Base-by-base conservation (phyloP, 2,888 invertebrate species). In the Synanthedon myopaeformis region DNA sequence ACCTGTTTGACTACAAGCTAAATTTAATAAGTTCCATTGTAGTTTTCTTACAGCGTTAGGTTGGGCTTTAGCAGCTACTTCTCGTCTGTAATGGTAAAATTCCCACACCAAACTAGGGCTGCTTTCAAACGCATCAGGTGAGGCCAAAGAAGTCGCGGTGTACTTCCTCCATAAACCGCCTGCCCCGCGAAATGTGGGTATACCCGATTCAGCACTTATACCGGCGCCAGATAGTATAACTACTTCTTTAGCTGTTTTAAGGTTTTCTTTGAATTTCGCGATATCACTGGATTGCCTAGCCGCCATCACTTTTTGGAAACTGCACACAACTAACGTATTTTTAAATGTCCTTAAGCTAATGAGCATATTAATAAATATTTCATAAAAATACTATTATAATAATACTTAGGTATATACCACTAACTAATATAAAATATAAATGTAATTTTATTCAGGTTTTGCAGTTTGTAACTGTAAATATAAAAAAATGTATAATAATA, bases 51-150 rank as follows among this genome's bases (percentile, higher is more conserved):
- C 94, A 69, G 89, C 87, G 74, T 94, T 94, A 11, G 94, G 93
- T 57, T 89, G 66, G 45, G 92, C 92, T 54, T 91, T 90, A 45
- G 90, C 89, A 49, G 94, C 94, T n/a, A 93, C 84, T 76, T 93
- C 93, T 65, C 96, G 83, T 59, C 96, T 89, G 68, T 95, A 94
- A 67, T 95, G 94, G 72, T 96, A 96, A 81, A 96, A 96, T 75
- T 96, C 95, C 96, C 96, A 96, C 35, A 96, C 96, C 35, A 96
- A 82, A 28, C 93, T 92, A 0, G 96, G 95, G 67, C 91, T 91
- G 4, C 85, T 80, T 54, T 74, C 76, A 72, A 96, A 96, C 0
- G 94, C 94, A 64, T 88, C 85, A 23, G 92, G 93, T 12, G 92
- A 92, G 0, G 92, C 93, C 51, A 94, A 76, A 59, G 89, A 81